Evolutionary conservation across 2,888 invertebrate species (phyloP).

Genomic region (Ashinkailepas kermadecensis): DNA sequence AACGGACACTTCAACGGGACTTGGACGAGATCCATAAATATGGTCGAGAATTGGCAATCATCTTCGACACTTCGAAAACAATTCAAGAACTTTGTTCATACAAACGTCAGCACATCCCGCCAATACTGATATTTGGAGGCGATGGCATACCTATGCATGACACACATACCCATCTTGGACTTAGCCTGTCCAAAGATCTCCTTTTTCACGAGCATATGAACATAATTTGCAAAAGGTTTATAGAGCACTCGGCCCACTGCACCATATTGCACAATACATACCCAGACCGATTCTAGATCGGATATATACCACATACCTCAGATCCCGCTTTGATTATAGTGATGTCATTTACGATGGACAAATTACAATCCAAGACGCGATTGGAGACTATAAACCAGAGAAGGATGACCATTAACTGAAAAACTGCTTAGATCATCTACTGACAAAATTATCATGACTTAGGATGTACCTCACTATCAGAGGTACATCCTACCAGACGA

Average conservation of each 20-base stretch:
- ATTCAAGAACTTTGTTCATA: not conserved
- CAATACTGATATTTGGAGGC: not conserved
- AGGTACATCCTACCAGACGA: not conserved
- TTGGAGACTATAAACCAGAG: not conserved
- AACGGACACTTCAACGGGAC: not conserved
- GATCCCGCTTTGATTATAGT: not conserved
- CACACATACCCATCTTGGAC: not conserved
- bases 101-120: not conserved
- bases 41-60: not conserved
- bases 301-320: not conserved
- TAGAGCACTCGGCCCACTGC: not conserved
- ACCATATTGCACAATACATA: not conserved
- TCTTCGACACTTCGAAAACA: not conserved
- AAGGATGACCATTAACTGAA: not conserved
- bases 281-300: not conserved
- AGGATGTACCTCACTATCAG: not conserved
- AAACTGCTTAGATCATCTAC: not conserved
- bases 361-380: not conserved
- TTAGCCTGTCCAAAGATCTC: not conserved
- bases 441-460: not conserved
- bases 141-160: not conserved
- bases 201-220: not conserved
- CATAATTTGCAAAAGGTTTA: not conserved
- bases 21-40: not conserved
- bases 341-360: not conserved